These are phyloP conservation scores for Sebastes nivosus DNA, from an alignment of 2,797 vertebrate species.

Conservation along the genomic window DNA sequence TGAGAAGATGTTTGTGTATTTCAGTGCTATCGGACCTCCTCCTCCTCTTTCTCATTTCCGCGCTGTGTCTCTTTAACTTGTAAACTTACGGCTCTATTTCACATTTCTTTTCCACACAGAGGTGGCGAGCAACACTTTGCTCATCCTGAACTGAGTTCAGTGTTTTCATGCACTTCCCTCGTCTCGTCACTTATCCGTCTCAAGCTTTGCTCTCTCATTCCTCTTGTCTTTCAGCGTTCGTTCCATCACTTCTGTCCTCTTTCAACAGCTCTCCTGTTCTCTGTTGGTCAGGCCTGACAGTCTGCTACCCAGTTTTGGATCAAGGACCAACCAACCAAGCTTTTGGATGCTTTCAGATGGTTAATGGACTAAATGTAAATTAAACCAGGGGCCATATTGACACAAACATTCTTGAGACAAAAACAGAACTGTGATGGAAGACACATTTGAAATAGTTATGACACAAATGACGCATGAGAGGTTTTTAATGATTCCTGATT, in stretches of 20 bases:
- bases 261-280: slow-evolving; percentile 38
- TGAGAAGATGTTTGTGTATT: not conserved
- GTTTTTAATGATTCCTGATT: not conserved
- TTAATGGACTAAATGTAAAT: slow-evolving; percentile 1
- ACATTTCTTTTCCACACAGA: not conserved
- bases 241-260: slow-evolving; percentile 8
- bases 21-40: not conserved
- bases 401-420: not conserved
- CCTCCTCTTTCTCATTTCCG: not conserved
- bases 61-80: not conserved
- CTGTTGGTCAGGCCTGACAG: slow-evolving; percentile 24
- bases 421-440: not conserved
- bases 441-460: not conserved
- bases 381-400: not conserved
- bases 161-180: not conserved
- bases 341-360: not conserved
- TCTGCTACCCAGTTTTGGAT: not conserved
- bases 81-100: not conserved
- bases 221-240: not conserved
- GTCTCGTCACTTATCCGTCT: not conserved
- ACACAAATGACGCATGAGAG: not conserved
- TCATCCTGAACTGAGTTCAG: not conserved
- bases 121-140: not conserved
- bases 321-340: not conserved
- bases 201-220: not conserved